phyloP scores from a whole-genome alignment of 2,113 vertebrate species.

The Regulus satrapa region DNA sequence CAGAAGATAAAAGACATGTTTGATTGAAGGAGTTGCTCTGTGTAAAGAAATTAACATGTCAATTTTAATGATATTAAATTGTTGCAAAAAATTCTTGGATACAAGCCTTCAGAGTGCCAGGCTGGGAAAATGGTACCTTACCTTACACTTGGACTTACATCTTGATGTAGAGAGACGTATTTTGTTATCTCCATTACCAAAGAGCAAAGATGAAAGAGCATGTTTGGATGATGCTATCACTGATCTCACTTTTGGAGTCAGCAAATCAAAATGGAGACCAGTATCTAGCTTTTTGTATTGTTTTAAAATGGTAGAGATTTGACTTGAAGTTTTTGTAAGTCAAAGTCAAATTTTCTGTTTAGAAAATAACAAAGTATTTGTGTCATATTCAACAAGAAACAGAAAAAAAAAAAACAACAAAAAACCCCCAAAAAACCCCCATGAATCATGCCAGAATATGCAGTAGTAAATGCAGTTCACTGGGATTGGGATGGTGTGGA shows the following conservation, averaged over 20 bases:
- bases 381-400: neutral
- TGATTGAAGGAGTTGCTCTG: neutral
- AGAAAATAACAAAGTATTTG: neutral
- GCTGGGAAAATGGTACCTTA: neutral
- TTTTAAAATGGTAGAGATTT: neutral
- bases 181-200: neutral
- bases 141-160: neutral
- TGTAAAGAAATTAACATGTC: neutral
- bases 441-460: neutral
- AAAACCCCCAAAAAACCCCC: no score
- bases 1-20: neutral
- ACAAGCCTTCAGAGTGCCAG: neutral
- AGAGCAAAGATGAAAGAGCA: neutral
- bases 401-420: neutral
- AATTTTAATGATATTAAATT: neutral
- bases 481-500: neutral
- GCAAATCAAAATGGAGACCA: neutral
- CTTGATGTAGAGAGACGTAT: neutral
- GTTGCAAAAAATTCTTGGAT: neutral
- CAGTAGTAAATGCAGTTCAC: neutral
- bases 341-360: neutral
- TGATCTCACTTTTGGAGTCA: neutral
- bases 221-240: neutral
- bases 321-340: neutral
- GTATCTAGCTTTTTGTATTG: neutral